phyloP scores from a whole-genome alignment of 2,888 invertebrate genomes.

The Trichogramma evanescens region DNA sequence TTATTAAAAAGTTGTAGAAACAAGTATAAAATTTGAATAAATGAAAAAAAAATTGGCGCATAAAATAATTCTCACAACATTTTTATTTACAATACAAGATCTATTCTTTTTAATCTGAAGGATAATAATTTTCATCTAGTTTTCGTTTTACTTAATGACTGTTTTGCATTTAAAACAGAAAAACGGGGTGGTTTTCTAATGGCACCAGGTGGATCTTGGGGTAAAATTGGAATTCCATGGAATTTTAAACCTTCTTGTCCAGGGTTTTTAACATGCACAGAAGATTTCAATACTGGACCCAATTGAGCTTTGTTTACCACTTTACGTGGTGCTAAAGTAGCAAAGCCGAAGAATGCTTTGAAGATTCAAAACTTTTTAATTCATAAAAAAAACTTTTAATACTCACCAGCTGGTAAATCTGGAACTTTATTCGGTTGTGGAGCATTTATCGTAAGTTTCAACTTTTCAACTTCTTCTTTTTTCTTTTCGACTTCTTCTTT shows the following conservation, averaged over 20 bases:
- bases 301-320: constrained; percentile 33
- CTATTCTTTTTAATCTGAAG: too few relatives aligned
- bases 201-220: constrained; percentile 38
- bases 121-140: too few relatives aligned
- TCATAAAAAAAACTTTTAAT: constrained; percentile 5
- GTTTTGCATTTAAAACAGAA: constrained; percentile 39
- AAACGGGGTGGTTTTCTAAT: constrained; percentile 36
- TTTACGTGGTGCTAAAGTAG: constrained; percentile 32
- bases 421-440: constrained; percentile 17
- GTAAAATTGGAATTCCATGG: constrained; percentile 40
- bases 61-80: too few relatives aligned
- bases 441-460: constrained; percentile 28
- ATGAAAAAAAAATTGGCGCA: too few relatives aligned
- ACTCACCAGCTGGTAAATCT: constrained; percentile 21
- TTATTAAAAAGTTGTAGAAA: too few relatives aligned
- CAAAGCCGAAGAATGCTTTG: constrained; percentile 26
- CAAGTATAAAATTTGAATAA: too few relatives aligned
- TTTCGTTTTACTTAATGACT: constrained; percentile 16
- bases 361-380: constrained; percentile 24
- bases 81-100: too few relatives aligned
- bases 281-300: constrained; percentile 32
- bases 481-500: constrained; percentile 32
- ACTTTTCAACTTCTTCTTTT: constrained; percentile 31
- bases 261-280: constrained; percentile 33
- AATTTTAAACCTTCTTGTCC: constrained; percentile 39